phyloP scores from a whole-genome alignment of 2,797 vertebrate species.

The Enteromius mattozi region DNA sequence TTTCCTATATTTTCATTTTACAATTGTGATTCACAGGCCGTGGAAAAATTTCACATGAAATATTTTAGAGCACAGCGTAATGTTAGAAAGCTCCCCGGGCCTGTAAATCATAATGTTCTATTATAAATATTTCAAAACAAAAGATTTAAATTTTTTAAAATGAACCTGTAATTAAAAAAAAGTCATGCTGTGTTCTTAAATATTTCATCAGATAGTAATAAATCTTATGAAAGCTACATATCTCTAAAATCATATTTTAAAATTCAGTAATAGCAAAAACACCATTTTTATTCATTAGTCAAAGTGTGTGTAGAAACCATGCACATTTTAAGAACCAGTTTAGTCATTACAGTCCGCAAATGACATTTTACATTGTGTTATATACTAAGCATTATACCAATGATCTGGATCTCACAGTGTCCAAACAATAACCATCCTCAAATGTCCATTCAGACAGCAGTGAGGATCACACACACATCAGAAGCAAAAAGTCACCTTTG shows the following conservation, averaged over 20 bases:
- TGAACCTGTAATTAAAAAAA: neutral
- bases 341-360: neutral
- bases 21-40: neutral
- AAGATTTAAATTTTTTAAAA: neutral
- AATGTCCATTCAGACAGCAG: neutral
- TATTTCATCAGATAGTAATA: neutral
- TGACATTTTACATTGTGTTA: neutral
- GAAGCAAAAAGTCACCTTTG: slow-evolving; percentile 18
- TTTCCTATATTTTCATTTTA: neutral
- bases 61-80: neutral
- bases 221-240: neutral
- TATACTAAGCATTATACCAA: neutral
- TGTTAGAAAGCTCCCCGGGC: neutral
- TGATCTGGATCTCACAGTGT: neutral
- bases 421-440: neutral
- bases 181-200: neutral
- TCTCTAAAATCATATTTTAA: neutral
- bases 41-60: neutral
- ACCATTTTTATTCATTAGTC: neutral
- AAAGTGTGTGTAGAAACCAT: neutral
- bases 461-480: neutral
- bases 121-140: neutral
- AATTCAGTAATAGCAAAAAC: neutral
- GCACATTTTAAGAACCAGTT: neutral
- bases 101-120: neutral